Base-by-base conservation (phyloP, 2,888 invertebrate genomes). In the Harpalus rubripes region DNA sequence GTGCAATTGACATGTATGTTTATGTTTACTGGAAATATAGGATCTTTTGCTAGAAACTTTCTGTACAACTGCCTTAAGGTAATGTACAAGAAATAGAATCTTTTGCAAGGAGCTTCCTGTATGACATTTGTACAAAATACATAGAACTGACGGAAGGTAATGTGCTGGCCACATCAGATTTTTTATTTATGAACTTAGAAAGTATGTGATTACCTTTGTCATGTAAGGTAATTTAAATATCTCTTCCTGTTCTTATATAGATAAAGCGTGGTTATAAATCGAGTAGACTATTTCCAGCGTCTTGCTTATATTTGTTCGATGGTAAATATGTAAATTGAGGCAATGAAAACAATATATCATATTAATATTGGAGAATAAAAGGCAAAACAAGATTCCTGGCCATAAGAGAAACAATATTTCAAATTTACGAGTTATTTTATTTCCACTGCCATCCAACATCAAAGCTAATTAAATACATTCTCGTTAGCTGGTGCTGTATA, bases 361-460 rank as follows among this genome's bases (percentile, higher is more conserved):
- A 41, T 44, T 74, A 16, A 74, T 74, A 18, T 44, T 7, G 39
- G 26, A 39, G 68, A 68, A 68, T 68, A 68, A 68, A 68, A 68
- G 68, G 68, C 15, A 68, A 68, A 68, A 68, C 68, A 74, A 74
- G 41, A 74, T 74, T 74, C 72, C 72, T 18, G 41, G 16, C 72
- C 18, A 74, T 74, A 74, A 41, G 16, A 18, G 41, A 44, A 74
- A 74, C 44, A 44, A 74, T 74, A 74, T 74, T 74, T 44, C 15
- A 74, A 74, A 74, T 74, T 74, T 74, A 74, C 72, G 72, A 74
- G 72, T 74, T 74, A 74, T 74, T 74, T 74, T 74, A 74, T 74
- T 44, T 44, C 72, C 16, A 7, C 10, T 18, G 26, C 22, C 41
- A 74, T 74, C 41, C 72, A 74, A 44, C 72, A 74, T 74, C 72